These are phyloP conservation scores for Phataginus tetradactyla DNA, from an alignment of 2,797 vertebrate genomes.

Conservation along the genomic window DNA sequence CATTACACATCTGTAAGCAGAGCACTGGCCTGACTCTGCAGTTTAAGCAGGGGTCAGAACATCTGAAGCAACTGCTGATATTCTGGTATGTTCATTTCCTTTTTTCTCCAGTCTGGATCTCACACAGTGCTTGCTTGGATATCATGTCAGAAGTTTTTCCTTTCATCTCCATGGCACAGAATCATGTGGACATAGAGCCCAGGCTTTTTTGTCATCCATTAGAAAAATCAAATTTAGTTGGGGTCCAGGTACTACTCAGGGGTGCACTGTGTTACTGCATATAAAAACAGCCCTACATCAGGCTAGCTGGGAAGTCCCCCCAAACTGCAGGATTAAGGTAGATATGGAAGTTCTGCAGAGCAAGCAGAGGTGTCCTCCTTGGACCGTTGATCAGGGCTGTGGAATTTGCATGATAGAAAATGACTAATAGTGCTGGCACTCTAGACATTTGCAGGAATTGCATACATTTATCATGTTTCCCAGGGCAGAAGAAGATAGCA, in stretches of 20 bases:
- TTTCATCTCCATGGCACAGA: not conserved
- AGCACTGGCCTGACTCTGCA: not conserved
- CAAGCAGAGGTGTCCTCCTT: not conserved
- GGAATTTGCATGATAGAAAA: not conserved
- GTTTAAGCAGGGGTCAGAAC: not conserved
- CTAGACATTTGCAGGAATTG: not conserved
- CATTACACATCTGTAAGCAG: conserved; percentile 4
- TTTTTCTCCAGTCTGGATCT: not conserved
- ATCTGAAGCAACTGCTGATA: not conserved
- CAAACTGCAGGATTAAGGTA: not conserved
- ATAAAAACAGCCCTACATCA: not conserved
- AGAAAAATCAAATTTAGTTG: not conserved
- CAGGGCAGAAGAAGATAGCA: not conserved
- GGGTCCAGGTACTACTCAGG: not conserved
- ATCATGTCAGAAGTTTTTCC: not conserved
- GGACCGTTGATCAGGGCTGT: not conserved
- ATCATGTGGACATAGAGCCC: not conserved
- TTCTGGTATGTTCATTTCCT: not conserved
- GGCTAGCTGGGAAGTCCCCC: not conserved
- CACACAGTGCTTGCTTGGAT: not conserved
- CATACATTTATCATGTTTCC: not conserved
- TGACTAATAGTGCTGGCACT: not conserved
- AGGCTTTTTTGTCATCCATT: not conserved
- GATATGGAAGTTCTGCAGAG: not conserved
- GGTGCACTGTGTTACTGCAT: not conserved